Percentiles rank a stretch among this genome's conserved stretches.
Evolutionary conservation across 1,140 invertebrate species (phyloP).

Genomic region (Lordiphosa stackelbergi): DNA sequence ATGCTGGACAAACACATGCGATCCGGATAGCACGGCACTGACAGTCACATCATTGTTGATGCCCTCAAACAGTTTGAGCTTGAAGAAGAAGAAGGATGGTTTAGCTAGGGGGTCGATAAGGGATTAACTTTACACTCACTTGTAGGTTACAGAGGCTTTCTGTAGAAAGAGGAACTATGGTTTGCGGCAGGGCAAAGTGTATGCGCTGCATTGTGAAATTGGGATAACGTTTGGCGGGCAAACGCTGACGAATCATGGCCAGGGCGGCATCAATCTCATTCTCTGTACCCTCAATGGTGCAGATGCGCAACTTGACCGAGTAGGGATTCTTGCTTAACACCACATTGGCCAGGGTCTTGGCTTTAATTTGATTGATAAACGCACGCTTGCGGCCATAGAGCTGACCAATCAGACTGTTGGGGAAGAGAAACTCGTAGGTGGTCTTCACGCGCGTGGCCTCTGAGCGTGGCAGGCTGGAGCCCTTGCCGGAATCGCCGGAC

Average conservation of each 20-base stretch:
- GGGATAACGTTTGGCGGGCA: constrained; percentile 88
- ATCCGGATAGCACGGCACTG: constrained; percentile 88
- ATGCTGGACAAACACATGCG: constrained; percentile 93
- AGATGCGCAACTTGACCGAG: constrained; percentile 86
- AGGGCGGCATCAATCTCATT: constrained; percentile 88
- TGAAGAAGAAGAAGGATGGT: constrained; percentile 59
- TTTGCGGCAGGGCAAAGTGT: constrained; percentile 80
- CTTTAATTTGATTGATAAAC: constrained; percentile 89
- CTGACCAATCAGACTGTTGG: constrained; percentile 87
- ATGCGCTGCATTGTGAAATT: constrained; percentile 88
- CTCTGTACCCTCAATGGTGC: constrained; percentile 87
- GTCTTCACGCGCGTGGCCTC: constrained; percentile 65
- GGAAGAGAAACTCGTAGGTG: constrained; percentile 88
- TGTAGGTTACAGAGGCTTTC: constrained; percentile 68
- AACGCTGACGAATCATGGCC: constrained; percentile 88
- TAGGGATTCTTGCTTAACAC: constrained; percentile 86
- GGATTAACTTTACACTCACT: constrained; percentile 39
- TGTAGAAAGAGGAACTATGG: constrained; percentile 69
- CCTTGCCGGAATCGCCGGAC: constrained; percentile 75
- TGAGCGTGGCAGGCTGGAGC: constrained; percentile 72
- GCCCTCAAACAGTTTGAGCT: constrained; percentile 91
- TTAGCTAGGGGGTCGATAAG: neutral
- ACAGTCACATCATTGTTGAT: constrained; percentile 95
- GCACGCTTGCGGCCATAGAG: constrained; percentile 91
- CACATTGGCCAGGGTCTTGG: constrained; percentile 86